phyloP scores from a whole-genome alignment of 2,888 invertebrate species.

The Lithophane semibrunnea region DNA sequence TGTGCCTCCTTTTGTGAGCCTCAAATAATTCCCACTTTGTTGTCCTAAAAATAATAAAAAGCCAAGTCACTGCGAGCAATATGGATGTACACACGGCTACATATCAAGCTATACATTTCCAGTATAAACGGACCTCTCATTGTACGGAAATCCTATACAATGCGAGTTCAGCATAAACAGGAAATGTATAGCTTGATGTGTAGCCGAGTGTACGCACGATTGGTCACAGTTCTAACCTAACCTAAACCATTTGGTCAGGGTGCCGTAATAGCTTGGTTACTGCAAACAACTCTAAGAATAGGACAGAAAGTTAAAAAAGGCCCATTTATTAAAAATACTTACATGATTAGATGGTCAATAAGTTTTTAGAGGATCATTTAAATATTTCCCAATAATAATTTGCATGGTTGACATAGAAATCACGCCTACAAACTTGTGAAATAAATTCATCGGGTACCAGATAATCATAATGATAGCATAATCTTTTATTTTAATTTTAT shows the following conservation, averaged over 20 bases:
- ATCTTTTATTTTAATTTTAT: background rate
- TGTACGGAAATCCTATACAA: no score
- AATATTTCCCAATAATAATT: background rate
- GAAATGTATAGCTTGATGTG: no score
- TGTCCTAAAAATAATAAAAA: background rate
- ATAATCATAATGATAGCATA: no score
- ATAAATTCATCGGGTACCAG: background rate
- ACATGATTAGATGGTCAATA: background rate
- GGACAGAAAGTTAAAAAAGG: background rate
- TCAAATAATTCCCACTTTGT: background rate
- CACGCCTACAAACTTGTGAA: background rate
- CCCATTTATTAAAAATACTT: background rate
- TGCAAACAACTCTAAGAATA: background rate
- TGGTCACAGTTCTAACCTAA: background rate
- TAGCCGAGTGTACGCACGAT: background rate
- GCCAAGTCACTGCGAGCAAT: background rate
- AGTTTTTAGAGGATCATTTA: background rate
- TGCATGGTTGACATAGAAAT: background rate
- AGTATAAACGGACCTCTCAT: no score
- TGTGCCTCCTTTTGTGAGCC: background rate
- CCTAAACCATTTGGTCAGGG: background rate
- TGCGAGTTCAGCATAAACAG: no score
- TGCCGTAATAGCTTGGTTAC: background rate
- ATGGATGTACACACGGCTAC: no score
- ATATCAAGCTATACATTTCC: no score